Base-by-base conservation (phyloP, 2,888 invertebrate species). In the Coelopa pilipes region DNA sequence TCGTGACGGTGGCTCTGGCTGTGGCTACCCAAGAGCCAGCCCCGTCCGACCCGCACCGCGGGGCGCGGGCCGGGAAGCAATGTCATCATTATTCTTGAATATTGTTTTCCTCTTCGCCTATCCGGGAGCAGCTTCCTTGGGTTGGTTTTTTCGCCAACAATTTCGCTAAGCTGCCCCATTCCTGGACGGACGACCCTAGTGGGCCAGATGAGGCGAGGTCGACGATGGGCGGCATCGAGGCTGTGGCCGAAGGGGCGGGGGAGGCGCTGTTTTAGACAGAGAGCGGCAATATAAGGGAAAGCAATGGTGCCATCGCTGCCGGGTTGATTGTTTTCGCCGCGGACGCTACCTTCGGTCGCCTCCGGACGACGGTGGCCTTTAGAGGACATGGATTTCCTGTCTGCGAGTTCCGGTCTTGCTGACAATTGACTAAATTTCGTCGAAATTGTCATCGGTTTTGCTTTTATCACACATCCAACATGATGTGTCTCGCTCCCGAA, bases 41-140 rank as follows among this genome's bases (percentile, higher is more conserved):
- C 34, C 34, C 2, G 34, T 7, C 34, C 34, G 34, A 34, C 34
- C 34, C 34, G 34, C 4, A 34, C 34, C 34, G 34, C 78, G 81
- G 80, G 79, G n/a, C n/a, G n/a, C n/a, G n/a, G n/a, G n/a, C n/a
- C n/a, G n/a, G 79, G 82, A 78, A 83, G 84, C 82, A 82, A 83
- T 84, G 84, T 83, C 82, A 84, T 83, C 82, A 83, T 83, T 83
- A 83, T 84, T 84, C 83, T 80, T 83, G 81, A 82, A 83, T 84
- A 84, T 84, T 83, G 81, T 81, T 81, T 83, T 83, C 70, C 73
- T 69, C 72, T 75, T 53, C 65, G 73, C 66, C 70, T 70, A 2
- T 34, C 34, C 4, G 34, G 34, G 34, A 34, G 34, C 34, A 34
- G 34, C 34, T 7, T 34, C 34, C 34, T 34, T 34, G 34, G 34